These are phyloP conservation scores for Balanococcus diminutus DNA, from an alignment of 2,888 invertebrate species.

Conservation along the genomic window DNA sequence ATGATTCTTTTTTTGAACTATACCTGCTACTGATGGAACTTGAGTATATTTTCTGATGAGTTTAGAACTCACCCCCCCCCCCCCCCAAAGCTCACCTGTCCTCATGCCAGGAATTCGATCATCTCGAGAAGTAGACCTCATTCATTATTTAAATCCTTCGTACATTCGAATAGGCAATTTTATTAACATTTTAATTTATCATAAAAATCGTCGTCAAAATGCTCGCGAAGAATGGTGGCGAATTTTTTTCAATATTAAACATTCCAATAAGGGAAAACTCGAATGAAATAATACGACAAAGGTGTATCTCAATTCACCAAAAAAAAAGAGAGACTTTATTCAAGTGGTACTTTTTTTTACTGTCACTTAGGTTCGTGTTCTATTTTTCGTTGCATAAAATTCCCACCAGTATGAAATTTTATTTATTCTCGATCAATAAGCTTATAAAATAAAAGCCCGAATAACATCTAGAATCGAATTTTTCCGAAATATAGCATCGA, in stretches of 20 bases:
- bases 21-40: too few species aligned
- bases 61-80: too few species aligned
- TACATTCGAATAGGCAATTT: background rate
- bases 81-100: too few species aligned
- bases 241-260: background rate
- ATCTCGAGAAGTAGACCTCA: too few species aligned
- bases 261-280: background rate
- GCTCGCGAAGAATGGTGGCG: background rate
- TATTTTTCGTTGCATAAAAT: background rate
- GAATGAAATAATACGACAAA: background rate
- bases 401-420: background rate
- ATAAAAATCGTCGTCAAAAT: background rate
- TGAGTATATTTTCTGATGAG: too few species aligned
- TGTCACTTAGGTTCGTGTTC: background rate
- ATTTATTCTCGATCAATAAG: background rate
- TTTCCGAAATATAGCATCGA: background rate
- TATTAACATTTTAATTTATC: background rate
- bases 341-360: background rate
- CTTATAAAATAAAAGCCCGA: background rate
- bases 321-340: background rate
- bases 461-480: background rate
- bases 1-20: too few species aligned
- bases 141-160: too few species aligned
- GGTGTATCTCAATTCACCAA: background rate
- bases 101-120: too few species aligned